Evolutionary conservation across 2,888 invertebrate genomes (phyloP), one percentile per base, ranked within the genome.

Genomic region (Mesopsocus fuscifrons): DNA sequence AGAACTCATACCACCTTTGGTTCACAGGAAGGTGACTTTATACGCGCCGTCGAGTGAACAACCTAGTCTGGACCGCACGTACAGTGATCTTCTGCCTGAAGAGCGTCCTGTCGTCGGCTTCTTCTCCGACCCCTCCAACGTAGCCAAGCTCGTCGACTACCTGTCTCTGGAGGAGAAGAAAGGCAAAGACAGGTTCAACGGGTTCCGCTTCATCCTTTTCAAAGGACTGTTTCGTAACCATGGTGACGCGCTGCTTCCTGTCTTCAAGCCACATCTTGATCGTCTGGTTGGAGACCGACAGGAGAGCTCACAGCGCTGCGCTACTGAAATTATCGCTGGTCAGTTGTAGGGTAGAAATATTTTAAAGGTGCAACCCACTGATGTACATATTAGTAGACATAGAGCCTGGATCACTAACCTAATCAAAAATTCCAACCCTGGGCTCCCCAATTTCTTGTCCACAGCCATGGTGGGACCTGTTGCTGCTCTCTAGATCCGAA

Each of bases 161-260:
- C 68, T 81, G 46, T 75, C 83, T 0, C 64, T 87, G 40, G 91
- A 91, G 55, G 88, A 87, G 54, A 81, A 82, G 57, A 88, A 88
- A 54, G 84, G 81, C 18, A 74, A 73, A 46, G 87, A 88, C 55
- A 77, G 77, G 56, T 88, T 88, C 56, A 77, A 72, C 52, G 66
- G 68, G 1, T 66, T 68, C 38, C 64, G 76, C 41, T 79, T 74
- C 59, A 62, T 69, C 9, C 59, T 88, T 45, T 84, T 85, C 55
- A 43, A 34, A 13, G 45, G 77, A 46, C 55, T 89, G 16, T 87
- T 87, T 61, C 67, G 81, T 6, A 79, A 80, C 53, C 82, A 74
- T 62, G 87, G 85, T 16, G 73, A 73, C 50, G 58, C 63, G 1
- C 65, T 80, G 22, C 57, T 82, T 16, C 59, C 67, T 3, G 57